Percentiles rank a stretch among this genome's conserved stretches.
These are phyloP conservation scores for Didymodactylos carnosus DNA, from an alignment of 2,888 invertebrate species.

Conservation along the genomic window DNA sequence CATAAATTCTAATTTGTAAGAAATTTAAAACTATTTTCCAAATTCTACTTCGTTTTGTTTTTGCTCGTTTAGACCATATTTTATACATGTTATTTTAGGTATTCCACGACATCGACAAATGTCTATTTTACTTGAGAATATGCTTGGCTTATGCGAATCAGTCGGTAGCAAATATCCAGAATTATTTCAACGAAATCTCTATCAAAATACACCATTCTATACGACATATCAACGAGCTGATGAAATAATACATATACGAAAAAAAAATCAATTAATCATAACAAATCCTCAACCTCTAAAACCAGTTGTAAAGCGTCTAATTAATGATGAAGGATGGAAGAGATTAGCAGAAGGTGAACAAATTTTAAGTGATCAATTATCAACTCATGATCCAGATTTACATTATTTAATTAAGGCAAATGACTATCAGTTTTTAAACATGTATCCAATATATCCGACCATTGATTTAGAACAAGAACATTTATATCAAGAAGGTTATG, in stretches of 20 bases:
- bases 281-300: neutral
- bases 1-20: no score
- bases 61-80: no score
- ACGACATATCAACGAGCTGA: neutral
- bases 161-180: neutral
- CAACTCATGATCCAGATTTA: neutral
- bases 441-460: conserved; percentile 54
- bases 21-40: no score
- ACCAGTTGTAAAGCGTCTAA: neutral
- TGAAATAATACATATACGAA: neutral
- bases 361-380: neutral
- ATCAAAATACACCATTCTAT: neutral
- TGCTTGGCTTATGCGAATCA: neutral
- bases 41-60: no score
- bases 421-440: conserved; percentile 45
- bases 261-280: neutral
- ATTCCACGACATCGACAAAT: neutral
- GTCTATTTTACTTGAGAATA: neutral
- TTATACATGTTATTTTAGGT: neutral
- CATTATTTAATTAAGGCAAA: conserved; percentile 25
- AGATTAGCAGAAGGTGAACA: neutral
- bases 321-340: neutral
- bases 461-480: conserved; percentile 47
- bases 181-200: neutral
- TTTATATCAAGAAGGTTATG: conserved; percentile 39